phyloP scores from a whole-genome alignment of 2,113 vertebrate species.

The Pygathrix nemaeus region DNA sequence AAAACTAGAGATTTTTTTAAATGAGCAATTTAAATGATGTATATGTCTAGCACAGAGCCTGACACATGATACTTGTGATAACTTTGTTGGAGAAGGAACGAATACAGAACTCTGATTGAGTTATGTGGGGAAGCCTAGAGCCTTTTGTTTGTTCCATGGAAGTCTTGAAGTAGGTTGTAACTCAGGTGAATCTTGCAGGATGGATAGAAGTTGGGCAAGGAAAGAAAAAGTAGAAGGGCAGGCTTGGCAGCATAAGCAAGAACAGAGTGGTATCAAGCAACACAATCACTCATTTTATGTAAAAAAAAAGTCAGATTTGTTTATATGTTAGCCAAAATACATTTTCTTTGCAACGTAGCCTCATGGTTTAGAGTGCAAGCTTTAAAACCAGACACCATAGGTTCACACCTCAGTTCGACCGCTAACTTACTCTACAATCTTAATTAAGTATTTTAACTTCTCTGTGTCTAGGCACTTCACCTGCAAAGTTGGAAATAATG shows the following conservation, averaged over 20 bases:
- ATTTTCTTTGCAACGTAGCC: neutral
- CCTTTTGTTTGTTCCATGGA: neutral
- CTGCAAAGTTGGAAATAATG: neutral
- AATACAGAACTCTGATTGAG: neutral
- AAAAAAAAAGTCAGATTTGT: neutral
- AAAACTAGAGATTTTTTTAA: slow-evolving; percentile 7
- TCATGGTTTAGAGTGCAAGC: neutral
- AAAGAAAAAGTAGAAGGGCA: neutral
- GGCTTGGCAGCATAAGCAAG: neutral
- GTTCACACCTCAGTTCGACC: neutral
- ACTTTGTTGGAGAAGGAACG: neutral
- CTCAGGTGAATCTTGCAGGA: neutral
- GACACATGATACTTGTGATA: too few relatives aligned
- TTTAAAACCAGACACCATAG: neutral
- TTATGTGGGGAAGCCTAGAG: neutral
- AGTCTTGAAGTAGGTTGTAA: neutral
- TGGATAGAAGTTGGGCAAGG: neutral
- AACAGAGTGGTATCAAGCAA: neutral
- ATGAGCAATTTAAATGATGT: neutral
- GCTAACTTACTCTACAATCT: neutral
- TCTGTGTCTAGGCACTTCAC: neutral
- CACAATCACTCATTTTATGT: neutral
- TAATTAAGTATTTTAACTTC: neutral
- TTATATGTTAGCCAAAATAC: neutral
- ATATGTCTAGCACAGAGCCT: neutral